Percentiles rank a stretch among this genome's conserved stretches.
Conservation (phyloP, 2,888 invertebrate genomes). For the Athrips mouffetella region DNA sequence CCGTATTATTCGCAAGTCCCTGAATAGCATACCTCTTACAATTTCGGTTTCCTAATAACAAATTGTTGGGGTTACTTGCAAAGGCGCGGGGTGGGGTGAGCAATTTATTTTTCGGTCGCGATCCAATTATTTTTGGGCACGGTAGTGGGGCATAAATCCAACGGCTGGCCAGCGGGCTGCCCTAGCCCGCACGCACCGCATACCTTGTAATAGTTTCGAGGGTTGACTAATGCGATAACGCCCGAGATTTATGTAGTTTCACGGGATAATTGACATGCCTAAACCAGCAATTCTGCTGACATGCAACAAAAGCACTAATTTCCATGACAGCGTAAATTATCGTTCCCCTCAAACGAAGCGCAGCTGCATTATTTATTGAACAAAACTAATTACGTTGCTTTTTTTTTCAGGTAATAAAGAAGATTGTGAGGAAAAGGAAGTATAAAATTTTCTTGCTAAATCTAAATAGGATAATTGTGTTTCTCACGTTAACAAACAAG, state of each 20-base stretch:
- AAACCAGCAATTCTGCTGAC: constrained; percentile 13
- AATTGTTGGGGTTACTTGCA: constrained; percentile 56
- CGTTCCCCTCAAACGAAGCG: not conserved
- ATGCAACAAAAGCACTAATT: constrained; percentile 5
- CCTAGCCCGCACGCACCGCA: constrained; percentile 39
- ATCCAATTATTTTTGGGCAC: constrained; percentile 74
- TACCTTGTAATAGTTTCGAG: constrained; percentile 23
- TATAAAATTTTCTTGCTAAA: not conserved
- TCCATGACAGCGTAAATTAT: constrained; percentile 2
- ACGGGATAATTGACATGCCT: constrained; percentile 24
- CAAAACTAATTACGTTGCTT: not conserved
- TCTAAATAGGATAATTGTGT: not conserved
- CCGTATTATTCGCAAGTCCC: constrained; percentile 2
- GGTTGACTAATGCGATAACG: constrained; percentile 49
- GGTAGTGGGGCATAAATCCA: constrained; percentile 67
- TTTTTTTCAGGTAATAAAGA: not conserved
- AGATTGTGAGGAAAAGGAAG: not conserved
- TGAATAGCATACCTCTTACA: constrained; percentile 22
- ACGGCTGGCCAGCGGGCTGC: constrained; percentile 30
- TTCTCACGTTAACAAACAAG: not conserved
- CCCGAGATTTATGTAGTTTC: constrained; percentile 41
- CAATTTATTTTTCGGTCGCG: constrained; percentile 72
- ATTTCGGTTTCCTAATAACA: constrained; percentile 58
- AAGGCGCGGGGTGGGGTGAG: constrained; percentile 40
- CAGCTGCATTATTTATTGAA: not conserved